phyloP scores from a whole-genome alignment of 2,888 invertebrate genomes.

The Odiellus spinosus region DNA sequence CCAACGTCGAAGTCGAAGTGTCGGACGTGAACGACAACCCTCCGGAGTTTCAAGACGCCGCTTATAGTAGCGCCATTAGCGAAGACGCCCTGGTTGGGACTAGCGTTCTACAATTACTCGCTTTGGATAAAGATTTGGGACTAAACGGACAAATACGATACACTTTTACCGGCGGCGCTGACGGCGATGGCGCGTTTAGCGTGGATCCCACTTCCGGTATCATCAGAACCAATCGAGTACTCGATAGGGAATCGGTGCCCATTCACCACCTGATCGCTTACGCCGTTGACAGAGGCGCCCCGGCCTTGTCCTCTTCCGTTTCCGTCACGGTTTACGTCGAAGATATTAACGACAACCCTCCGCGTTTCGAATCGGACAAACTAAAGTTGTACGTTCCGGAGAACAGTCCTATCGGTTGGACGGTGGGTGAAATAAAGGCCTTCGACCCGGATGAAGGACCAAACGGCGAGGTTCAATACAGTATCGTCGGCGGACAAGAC shows the following conservation, averaged over 20 bases:
- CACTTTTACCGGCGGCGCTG: constrained; percentile 23
- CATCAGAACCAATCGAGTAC: constrained; percentile 65
- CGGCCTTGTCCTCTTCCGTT: constrained; percentile 36
- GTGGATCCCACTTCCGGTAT: constrained; percentile 85
- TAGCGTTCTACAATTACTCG: constrained; percentile 35
- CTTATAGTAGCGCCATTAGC: constrained; percentile 50
- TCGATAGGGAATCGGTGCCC: constrained; percentile 80
- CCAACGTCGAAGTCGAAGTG: constrained; percentile 85
- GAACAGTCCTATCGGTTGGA: constrained; percentile 90
- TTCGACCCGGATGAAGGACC: constrained; percentile 82
- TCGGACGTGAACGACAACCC: constrained; percentile 93
- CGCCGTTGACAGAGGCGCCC: constrained; percentile 77
- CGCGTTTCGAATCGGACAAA: constrained; percentile 60
- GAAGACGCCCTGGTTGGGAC: constrained; percentile 73
- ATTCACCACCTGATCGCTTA: constrained; percentile 68
- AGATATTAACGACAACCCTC: constrained; percentile 22
- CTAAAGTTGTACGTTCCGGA: constrained; percentile 78
- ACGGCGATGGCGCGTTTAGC: constrained; percentile 74
- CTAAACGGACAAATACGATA: constrained; percentile 61
- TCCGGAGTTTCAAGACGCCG: constrained; percentile 49
- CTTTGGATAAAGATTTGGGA: constrained; percentile 68
- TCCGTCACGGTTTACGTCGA: constrained; percentile 45
- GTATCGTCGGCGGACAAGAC: constrained; percentile 74
- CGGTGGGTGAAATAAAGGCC: constrained; percentile 75
- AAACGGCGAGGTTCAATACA: constrained; percentile 82